Conservation (phyloP, 1,140 invertebrate genomes). For the Berghia stephanieae region DNA sequence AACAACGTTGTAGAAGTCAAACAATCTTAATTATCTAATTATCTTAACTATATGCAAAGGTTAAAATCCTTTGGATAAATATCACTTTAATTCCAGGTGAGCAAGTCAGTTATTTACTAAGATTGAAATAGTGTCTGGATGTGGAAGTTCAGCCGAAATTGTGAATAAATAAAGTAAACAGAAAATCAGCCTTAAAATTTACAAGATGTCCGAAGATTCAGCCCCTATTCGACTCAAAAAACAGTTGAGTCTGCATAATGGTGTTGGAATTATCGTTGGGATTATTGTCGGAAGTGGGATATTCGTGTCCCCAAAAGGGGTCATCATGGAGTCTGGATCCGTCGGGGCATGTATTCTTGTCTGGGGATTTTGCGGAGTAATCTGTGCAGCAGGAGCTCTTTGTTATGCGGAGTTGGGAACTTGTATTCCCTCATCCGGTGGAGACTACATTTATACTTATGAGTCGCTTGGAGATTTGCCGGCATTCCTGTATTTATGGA, state of each 20-base stretch:
- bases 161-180: too few relatives aligned
- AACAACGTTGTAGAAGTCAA: too few relatives aligned
- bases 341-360: conserved; percentile 88
- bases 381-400: conserved; percentile 79
- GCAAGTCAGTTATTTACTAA: too few relatives aligned
- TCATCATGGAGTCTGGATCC: conserved; percentile 82
- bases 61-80: too few relatives aligned
- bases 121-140: too few relatives aligned
- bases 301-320: conserved; percentile 95
- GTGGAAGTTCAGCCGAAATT: too few relatives aligned
- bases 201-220: not conserved
- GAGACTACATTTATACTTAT: conserved; percentile 96
- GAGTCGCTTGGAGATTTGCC: conserved; percentile 87
- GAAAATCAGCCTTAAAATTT: too few relatives aligned
- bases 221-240: conserved; percentile 52
- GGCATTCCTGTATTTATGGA: conserved; percentile 96
- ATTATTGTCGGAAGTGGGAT: conserved; percentile 82
- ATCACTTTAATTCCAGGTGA: too few relatives aligned
- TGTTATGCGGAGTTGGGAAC: conserved; percentile 98
- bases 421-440: conserved; percentile 93
- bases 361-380: conserved; percentile 86
- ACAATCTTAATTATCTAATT: too few relatives aligned
- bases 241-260: conserved; percentile 62
- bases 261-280: conserved; percentile 64
- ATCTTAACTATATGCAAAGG: too few relatives aligned